phyloP scores from a whole-genome alignment of 2,888 invertebrate genomes.

The Tiphia femorata region DNA sequence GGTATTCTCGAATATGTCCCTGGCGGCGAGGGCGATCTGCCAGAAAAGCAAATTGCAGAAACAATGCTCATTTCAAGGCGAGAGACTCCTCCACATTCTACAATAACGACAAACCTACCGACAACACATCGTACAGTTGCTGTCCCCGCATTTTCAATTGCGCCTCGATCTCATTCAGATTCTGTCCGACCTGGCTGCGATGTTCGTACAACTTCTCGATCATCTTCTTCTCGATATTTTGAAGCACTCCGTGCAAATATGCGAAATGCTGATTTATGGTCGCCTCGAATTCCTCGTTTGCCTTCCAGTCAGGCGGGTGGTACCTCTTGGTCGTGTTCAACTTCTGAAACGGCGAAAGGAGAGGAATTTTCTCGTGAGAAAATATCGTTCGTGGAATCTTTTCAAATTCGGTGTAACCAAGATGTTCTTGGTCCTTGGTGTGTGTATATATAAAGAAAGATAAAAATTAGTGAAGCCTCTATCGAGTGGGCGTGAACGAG shows the following conservation, averaged over 20 bases:
- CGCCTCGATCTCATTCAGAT: constrained; percentile 38
- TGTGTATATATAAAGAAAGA: no score
- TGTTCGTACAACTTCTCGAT: constrained; percentile 60
- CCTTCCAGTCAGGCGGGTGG: no score
- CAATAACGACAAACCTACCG: constrained; percentile 34
- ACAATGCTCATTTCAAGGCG: background rate
- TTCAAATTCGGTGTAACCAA: no score
- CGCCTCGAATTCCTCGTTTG: constrained; percentile 56
- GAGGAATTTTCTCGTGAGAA: no score
- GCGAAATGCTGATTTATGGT: constrained; percentile 72
- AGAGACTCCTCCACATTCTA: background rate
- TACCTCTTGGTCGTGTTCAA: constrained; percentile 14
- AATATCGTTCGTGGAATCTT: no score
- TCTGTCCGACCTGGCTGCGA: background rate
- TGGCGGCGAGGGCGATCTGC: constrained; percentile 39
- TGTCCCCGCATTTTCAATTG: constrained; percentile 39
- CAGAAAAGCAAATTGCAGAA: background rate
- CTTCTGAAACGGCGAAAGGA: constrained; percentile 33
- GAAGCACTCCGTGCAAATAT: constrained; percentile 70
- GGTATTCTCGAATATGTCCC: constrained; percentile 31
- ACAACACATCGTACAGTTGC: constrained; percentile 30
- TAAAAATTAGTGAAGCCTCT: no score
- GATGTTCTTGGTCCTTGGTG: no score
- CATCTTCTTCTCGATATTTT: constrained; percentile 71
- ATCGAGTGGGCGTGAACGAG: no score